Percentiles rank a stretch among this genome's conserved stretches.
Evolutionary conservation across 2,888 invertebrate genomes (phyloP).

Genomic region (Frankliniella fusca): DNA sequence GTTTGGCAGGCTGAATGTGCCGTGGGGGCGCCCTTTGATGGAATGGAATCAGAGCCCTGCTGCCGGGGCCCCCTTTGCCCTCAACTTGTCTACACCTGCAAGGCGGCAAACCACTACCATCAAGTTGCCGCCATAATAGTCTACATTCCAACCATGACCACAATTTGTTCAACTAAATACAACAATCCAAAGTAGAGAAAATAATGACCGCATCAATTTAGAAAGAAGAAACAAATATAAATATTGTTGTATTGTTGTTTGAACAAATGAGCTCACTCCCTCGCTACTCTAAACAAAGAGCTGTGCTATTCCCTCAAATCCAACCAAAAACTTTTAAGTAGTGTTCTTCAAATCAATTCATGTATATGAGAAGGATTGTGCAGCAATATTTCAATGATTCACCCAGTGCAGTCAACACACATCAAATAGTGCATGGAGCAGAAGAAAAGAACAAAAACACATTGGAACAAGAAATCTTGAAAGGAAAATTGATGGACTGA

Average conservation of each 20-base stretch:
- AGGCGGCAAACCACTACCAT: constrained; percentile 44
- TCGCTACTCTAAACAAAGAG: neutral
- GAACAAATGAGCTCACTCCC: neutral
- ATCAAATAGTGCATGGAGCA: neutral
- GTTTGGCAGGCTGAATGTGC: constrained; percentile 20
- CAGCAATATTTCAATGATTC: neutral
- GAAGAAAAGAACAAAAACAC: neutral
- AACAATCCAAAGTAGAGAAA: constrained; percentile 28
- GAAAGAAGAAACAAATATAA: neutral
- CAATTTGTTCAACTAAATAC: constrained; percentile 34
- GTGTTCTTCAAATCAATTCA: too few species aligned
- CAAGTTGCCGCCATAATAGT: constrained; percentile 41
- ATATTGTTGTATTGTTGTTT: neutral
- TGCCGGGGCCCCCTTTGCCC: neutral
- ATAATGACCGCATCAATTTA: neutral
- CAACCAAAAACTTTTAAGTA: neutral
- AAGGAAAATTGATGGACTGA: neutral
- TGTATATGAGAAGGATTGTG: too few species aligned
- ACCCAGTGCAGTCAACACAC: neutral
- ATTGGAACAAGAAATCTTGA: neutral
- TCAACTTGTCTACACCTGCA: constrained; percentile 49
- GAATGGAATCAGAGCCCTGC: constrained; percentile 21
- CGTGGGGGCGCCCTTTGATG: constrained; percentile 14
- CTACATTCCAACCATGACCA: constrained; percentile 37
- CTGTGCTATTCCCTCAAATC: neutral